Evolutionary conservation across 2,888 invertebrate genomes (phyloP).

Genomic region (Eugnorisma glareosa): DNA sequence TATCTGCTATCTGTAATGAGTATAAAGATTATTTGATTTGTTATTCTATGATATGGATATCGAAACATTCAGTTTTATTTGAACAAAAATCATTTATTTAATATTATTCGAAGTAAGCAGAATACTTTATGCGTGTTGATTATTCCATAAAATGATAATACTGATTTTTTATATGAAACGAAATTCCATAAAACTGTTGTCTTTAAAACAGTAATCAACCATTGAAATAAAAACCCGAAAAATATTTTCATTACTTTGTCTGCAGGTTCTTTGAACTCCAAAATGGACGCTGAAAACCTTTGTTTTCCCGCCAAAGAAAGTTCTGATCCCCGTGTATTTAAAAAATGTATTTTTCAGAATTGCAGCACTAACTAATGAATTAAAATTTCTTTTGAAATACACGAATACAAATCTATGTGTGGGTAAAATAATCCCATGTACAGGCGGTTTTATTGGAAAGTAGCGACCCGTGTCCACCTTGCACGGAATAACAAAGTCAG

Average conservation of each 20-base stretch:
- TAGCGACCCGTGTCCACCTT: not conserved
- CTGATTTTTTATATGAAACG: no score
- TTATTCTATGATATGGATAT: no score
- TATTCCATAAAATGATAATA: no score
- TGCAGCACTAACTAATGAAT: not conserved
- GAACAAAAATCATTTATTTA: no score
- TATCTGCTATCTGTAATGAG: no score
- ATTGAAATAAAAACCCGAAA: slow-evolving; percentile 1
- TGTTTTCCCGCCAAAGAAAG: not conserved
- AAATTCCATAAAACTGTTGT: no score
- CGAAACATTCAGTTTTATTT: no score
- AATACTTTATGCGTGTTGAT: no score
- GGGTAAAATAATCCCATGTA: not conserved
- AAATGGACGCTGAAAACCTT: not conserved
- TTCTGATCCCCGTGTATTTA: not conserved
- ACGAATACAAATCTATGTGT: not conserved
- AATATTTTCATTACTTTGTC: not conserved
- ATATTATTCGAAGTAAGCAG: no score
- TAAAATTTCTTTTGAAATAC: not conserved
- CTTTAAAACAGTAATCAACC: no score
- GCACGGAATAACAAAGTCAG: not conserved
- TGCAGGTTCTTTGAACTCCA: not conserved
- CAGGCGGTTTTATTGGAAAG: not conserved
- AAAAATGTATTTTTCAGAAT: not conserved
- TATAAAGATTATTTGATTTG: no score